These are phyloP conservation scores for Julus scanicus DNA, from an alignment of 2,888 invertebrate genomes.

Conservation along the genomic window DNA sequence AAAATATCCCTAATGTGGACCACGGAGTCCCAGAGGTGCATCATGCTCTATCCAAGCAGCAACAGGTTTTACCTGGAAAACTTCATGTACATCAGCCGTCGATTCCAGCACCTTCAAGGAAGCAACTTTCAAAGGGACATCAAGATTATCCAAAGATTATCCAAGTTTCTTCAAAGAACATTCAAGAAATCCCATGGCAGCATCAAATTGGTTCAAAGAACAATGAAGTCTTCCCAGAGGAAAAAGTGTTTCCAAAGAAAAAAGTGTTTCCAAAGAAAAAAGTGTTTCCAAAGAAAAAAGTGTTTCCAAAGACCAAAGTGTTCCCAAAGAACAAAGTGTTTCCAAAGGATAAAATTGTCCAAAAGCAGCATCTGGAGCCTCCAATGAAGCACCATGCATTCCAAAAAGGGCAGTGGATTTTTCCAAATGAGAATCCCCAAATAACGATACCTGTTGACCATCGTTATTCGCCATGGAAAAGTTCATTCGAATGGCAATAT, in stretches of 20 bases:
- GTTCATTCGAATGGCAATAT: neutral
- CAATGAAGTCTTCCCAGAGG: neutral
- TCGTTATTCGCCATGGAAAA: neutral
- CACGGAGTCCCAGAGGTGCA: neutral
- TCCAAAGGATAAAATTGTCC: neutral
- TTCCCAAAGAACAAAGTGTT: too few relatives aligned
- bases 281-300: too few relatives aligned
- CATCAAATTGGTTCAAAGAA: neutral
- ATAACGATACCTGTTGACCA: neutral
- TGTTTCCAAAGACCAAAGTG: too few relatives aligned
- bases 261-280: too few relatives aligned
- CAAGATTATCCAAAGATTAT: neutral
- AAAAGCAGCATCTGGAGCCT: neutral
- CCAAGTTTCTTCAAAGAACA: too few relatives aligned
- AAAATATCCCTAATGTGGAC: neutral
- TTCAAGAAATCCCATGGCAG: neutral
- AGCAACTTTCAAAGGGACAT: neutral
- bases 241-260: neutral
- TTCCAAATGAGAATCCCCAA: neutral
- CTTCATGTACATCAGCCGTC: neutral
- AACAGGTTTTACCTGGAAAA: neutral
- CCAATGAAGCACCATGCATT: neutral
- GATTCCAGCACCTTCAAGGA: neutral
- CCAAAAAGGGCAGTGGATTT: neutral
- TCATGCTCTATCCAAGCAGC: neutral